Evolutionary conservation across 2,888 invertebrate genomes (phyloP).

Genomic region (Xestia rhomboidea): DNA sequence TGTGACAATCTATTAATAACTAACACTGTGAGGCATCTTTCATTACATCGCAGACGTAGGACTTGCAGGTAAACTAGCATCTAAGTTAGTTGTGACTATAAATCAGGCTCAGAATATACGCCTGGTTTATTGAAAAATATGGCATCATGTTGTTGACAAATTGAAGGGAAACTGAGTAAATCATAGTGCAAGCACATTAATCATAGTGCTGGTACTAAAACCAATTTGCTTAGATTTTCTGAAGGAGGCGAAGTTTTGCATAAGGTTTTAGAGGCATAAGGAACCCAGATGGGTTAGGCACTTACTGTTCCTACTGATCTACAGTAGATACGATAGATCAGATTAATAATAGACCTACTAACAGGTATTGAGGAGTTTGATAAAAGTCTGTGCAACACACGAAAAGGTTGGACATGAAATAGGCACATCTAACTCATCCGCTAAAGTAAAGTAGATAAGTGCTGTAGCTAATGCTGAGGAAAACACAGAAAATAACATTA

Average conservation of each 20-base stretch:
- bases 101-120: conserved; percentile 51
- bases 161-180: conserved; percentile 51
- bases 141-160: conserved; percentile 56
- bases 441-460: background rate
- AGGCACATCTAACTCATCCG: background rate
- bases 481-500: background rate
- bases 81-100: conserved; percentile 50
- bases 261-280: background rate
- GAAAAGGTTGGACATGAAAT: background rate
- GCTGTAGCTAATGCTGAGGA: accelerated
- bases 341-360: background rate
- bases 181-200: conserved; percentile 47
- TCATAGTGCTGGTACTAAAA: conserved; percentile 29
- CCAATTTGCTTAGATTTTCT: conserved; percentile 39
- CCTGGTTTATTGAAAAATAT: conserved; percentile 61
- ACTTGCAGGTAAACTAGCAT: conserved; percentile 56
- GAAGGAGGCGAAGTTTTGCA: conserved; percentile 13
- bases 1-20: conserved; percentile 59
- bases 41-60: conserved; percentile 48
- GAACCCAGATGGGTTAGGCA: background rate
- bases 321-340: background rate
- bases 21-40: conserved; percentile 53
- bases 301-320: background rate
- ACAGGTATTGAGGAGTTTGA: background rate
- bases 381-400: too few relatives aligned